Evolutionary conservation across 2,888 invertebrate species (phyloP), one percentile per base, ranked within the genome.

Genomic region (Tachina lurida): DNA sequence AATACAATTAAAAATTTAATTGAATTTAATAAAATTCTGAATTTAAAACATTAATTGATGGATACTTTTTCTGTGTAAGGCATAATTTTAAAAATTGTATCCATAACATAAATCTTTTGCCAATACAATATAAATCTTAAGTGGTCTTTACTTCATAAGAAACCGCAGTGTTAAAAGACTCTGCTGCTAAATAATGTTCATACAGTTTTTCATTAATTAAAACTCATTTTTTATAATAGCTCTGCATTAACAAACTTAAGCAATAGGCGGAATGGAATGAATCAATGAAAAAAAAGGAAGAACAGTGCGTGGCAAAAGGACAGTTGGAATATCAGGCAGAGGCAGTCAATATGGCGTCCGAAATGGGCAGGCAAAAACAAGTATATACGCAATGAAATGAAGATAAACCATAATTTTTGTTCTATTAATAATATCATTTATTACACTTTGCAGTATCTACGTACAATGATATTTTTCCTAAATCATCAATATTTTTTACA

Each of bases 151-250:
- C 19, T 17, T 12, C 39, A 12, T 31, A 39, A 58, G 4, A 49
- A 49, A 60, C 47, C 71, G 19, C 41, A 74, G 62, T 10, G 22
- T 49, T 17, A 47, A 67, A 54, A 56, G 12, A 60, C 68, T n/a
- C 41, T n/a, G 1, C 31, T 54, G 4, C 31, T 31, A 63, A 60
- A 8, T 3, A 70, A 58, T 54, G 78, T 73, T 58, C 4, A 43
- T 56, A 68, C 78, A 85, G 62, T 85, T 81, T 74, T 81, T 45
- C 75, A 75, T 74, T 81, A 85, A 85, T 85, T 85, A 85, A 77
- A 78, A 77, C 68, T 63, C 81, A 85, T 85, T 85, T 85, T 74
- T 85, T 81, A 68, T 81, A 67, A 85, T 70, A 68, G 47, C 43
- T 79, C 71, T 71, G 47, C 22, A 60, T 76, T 65, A 83, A 54